Evolutionary conservation across 2,113 vertebrate genomes (phyloP), one percentile per base, ranked within the genome.

Genomic region (Paedocypris sp.): DNA sequence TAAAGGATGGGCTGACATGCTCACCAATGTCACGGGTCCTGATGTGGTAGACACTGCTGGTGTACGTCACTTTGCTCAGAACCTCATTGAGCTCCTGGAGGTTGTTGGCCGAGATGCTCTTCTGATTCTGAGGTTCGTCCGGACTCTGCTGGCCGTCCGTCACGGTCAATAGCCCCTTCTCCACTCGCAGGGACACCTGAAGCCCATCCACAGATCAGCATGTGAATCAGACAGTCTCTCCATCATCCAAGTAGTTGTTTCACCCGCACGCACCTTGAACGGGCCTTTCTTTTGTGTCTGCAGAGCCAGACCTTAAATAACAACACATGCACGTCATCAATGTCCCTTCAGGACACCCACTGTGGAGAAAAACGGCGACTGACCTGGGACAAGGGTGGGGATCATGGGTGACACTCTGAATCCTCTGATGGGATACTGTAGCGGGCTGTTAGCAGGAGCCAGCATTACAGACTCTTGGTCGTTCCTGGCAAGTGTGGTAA

Each of bases 41-140:
- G 19, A 61, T 71, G n/a, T 77, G 76, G 67, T 85, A 87, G 12
- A 68, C 25, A 0, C 45, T 73, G 70, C 79, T 86, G 48, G 78
- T 82, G 29, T 87, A 86, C 3, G 75, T 77, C 45, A 85, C 28
- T 2, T 69, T 64, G 20, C 70, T 60, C 42, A 87, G 78, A 29
- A 80, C 42, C 20, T 71, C 56, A 26, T 84, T 84, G 46, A 87
- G 62, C 12, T 58, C 19, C 22, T 41, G 18, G 56, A 69, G 70
- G 47, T 45, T 28, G 4, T 10, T 57, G 23, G 79, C 79, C 0
- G 68, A 70, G 25, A 87, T 22, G 13, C 9, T 74, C 59, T 87
- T 33, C 12, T 32, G 29, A 12, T 60, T 73, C 66, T 75, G 52
- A 9, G n/a, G n/a, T n/a, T n/a, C n/a, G n/a, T n/a, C n/a, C n/a